phyloP scores from a whole-genome alignment of 2,888 invertebrate species.

The Agapostemon virescens region DNA sequence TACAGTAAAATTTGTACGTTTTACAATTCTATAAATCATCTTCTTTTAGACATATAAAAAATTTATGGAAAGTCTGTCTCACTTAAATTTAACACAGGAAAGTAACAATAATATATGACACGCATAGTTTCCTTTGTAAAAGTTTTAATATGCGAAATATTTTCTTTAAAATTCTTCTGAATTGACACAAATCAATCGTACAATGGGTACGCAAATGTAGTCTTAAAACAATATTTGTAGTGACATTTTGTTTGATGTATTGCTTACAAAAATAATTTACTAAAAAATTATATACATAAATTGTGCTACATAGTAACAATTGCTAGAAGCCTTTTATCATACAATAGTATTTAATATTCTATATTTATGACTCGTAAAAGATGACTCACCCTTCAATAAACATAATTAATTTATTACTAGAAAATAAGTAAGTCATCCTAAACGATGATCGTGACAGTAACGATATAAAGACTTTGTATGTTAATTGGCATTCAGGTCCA shows the following conservation, averaged over 20 bases:
- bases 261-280: slow-evolving; percentile 39
- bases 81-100: slow-evolving; percentile 18
- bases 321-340: slow-evolving; percentile 22
- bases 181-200: slow-evolving; percentile 12
- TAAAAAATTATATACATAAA: slow-evolving; percentile 42
- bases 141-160: slow-evolving; percentile 16
- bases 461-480: slow-evolving; percentile 52
- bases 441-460: slow-evolving; percentile 31
- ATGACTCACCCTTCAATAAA: neutral
- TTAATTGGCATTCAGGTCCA: slow-evolving; percentile 62
- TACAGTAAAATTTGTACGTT: slow-evolving; percentile 15
- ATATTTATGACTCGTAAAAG: slow-evolving; percentile 10
- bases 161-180: neutral
- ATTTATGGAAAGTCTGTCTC: neutral
- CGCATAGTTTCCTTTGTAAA: slow-evolving; percentile 10
- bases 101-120: slow-evolving; percentile 19
- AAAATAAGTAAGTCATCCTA: slow-evolving; percentile 24
- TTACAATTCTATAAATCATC: slow-evolving; percentile 12
- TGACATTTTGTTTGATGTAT: slow-evolving; percentile 9
- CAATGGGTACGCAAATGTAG: slow-evolving; percentile 14
- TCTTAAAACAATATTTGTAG: slow-evolving; percentile 21
- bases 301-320: slow-evolving; percentile 36
- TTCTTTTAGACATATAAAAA: slow-evolving; percentile 5
- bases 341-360: slow-evolving; percentile 16
- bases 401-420: slow-evolving; percentile 22